phyloP scores from a whole-genome alignment of 2,888 invertebrate species.

The Caenorhabditis uteleia region DNA sequence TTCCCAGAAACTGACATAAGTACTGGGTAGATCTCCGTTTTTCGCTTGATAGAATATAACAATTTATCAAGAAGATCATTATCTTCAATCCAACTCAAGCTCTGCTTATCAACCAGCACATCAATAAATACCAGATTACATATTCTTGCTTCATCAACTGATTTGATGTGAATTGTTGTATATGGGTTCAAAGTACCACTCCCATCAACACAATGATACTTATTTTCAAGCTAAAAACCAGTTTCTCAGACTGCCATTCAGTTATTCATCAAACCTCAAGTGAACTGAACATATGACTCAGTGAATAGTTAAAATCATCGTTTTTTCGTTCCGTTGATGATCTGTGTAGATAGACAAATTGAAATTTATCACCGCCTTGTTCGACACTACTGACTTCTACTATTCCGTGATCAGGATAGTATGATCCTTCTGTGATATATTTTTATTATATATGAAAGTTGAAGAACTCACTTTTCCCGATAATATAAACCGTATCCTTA shows the following conservation, averaged over 20 bases:
- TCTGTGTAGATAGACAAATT: constrained; percentile 28
- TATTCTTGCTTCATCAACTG: constrained; percentile 13
- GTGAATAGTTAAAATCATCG: constrained; percentile 18
- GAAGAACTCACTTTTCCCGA: constrained; percentile 21
- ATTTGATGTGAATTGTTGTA: constrained; percentile 22
- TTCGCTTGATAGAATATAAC: constrained; percentile 9
- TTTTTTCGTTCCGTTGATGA: constrained; percentile 1
- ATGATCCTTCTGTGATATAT: constrained; percentile 3
- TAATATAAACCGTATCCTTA: constrained; percentile 21
- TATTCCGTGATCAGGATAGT: constrained; percentile 25
- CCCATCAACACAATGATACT: constrained; percentile 31
- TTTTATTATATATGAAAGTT: no score
- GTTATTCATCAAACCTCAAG: constrained; percentile 14
- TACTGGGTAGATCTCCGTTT: constrained; percentile 23
- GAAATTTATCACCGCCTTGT: neutral
- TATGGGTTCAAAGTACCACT: constrained; percentile 18
- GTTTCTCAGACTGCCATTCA: neutral
- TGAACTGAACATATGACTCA: constrained; percentile 30
- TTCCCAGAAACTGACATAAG: constrained; percentile 21
- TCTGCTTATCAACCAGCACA: constrained; percentile 28
- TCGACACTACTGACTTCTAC: constrained; percentile 12
- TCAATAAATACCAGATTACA: constrained; percentile 19
- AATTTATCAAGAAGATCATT: constrained; percentile 15
- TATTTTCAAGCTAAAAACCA: constrained; percentile 12
- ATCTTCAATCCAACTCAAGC: constrained; percentile 19